Base-by-base conservation (phyloP, 2,113 vertebrate genomes). In the Butorides virescens region DNA sequence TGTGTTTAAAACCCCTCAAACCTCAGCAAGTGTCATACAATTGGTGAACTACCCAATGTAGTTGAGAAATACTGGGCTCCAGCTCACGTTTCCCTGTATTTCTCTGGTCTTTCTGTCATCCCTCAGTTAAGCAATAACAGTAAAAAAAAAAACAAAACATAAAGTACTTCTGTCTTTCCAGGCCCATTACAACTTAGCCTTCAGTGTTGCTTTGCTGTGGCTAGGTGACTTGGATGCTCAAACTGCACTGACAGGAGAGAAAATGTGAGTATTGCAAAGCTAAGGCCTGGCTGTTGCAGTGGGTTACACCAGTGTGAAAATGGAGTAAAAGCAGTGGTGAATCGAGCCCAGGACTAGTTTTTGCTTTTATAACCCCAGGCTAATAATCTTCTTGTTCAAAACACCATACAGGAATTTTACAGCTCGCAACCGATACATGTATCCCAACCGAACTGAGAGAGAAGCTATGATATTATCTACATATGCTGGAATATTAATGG, bases 401-500 rank as follows among this genome's bases (percentile, higher is more conserved):
- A 95, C 68, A 67, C 39, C 17, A 25, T 70, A 49, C 73, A 98
- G 97, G 92, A 98, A 96, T 89, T 86, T 89, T 63, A 90, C 93
- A 46, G 65, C 89, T 84, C 4, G 1, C 77, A 89, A 86, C n/a
- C 47, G n/a, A 62, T 77, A 90, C 19, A 46, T 20, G 23, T 98
- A 98, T 93, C 98, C 97, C 30, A 98, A 98, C 61, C 86, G 37
- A 25, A 96, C 53, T 74, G 98, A 99, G 86, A 97, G 98, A 89
- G 98, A 99, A 97, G 98, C 99, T 16, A 98, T 99, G 98, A 99
- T 99, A 96, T 97, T 99, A 91, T 99, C 99, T 23, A 99, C 98
- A 50, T 99, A 99, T 56, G 98, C 99, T 78, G 98, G 98, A 62
- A 97, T 98, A 52, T 94, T 99, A 94, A 98, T 99, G 98, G 99